Base-by-base conservation (phyloP, 1,140 invertebrate species). In the Papilio polytes region DNA sequence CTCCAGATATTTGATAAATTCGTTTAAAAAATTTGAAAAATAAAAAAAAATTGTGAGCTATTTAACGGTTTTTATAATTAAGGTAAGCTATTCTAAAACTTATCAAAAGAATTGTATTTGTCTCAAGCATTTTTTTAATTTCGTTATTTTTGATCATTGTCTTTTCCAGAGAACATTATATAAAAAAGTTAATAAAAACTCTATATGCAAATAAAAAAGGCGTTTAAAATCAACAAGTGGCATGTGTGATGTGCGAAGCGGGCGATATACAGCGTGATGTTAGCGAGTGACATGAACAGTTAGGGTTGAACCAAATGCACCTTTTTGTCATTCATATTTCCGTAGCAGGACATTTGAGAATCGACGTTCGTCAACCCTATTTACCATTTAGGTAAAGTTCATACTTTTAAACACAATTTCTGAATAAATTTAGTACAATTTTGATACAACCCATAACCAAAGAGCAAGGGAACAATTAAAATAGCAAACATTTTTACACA, bases 241-340 rank as follows among this genome's bases (percentile, higher is more conserved):
- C 91, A 88, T 89, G 88, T 90, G 91, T 89, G 82, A 91, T 91
- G 90, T 87, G 53, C 15, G 89, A 84, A 91, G 91, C 91, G 87
- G 85, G 83, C 82, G 80, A 82, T 85, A 87, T n/a, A 56, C 15
- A 56, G 18, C 18, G 51, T 53, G 51, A 53, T 53, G 51, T 53
- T 84, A 85, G 87, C 85, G 76, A 84, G 87, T 82, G 83, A 59
- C 22, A 84, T 84, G 86, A 85, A 80, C 79, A 81, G 59, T 26
- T 31, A 66, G 59, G 59, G 59, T 66, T 66, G 59, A 26, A 66
- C 59, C 20, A 66, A 66, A 9, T 26, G 26, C 59, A 66, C 22
- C 22, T 31, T 66, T 66, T 36, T 36, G 31, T 36, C 31, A 36
- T 36, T 36, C 3, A 36, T 36, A 36, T 36, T 36, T 36, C 31